These are phyloP conservation scores for Rhinolophus ferrumequinum DNA, from an alignment of 2,113 vertebrate species.

Conservation along the genomic window DNA sequence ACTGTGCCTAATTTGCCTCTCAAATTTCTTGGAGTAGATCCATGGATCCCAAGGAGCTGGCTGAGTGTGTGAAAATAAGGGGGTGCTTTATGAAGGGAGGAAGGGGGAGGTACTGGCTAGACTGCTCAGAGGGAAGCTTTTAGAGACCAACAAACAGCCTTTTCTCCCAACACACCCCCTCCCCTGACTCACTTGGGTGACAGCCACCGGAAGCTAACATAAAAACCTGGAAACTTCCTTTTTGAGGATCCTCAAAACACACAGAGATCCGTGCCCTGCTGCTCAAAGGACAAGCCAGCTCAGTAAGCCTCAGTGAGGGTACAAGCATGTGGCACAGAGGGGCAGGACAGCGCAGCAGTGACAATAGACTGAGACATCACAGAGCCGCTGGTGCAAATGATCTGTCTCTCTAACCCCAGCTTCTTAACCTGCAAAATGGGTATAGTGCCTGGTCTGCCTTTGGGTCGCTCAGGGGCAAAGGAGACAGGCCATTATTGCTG, in stretches of 20 bases:
- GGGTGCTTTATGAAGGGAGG: too few species aligned
- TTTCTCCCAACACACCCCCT: background rate
- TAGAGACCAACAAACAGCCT: background rate
- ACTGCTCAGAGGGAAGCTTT: background rate
- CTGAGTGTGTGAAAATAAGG: background rate
- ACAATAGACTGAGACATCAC: background rate
- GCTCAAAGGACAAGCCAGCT: background rate
- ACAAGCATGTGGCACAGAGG: background rate
- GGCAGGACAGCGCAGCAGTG: rapidly evolving
- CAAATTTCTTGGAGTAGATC: background rate
- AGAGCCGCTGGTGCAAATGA: background rate
- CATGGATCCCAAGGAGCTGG: background rate
- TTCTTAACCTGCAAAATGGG: background rate
- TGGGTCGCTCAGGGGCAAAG: too few species aligned
- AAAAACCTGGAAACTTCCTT: background rate
- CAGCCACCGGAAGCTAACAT: background rate
- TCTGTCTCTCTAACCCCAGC: background rate
- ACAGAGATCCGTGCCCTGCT: background rate
- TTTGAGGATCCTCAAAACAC: background rate
- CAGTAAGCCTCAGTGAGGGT: too few species aligned
- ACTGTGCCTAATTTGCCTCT: background rate
- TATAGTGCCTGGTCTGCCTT: background rate
- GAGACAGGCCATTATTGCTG: rapidly evolving
- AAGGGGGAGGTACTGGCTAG: background rate
- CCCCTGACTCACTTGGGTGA: background rate